Evolutionary conservation across 2,797 vertebrate genomes (phyloP), one percentile per base, ranked within the genome.

Genomic region (Phoebastria nigripes): DNA sequence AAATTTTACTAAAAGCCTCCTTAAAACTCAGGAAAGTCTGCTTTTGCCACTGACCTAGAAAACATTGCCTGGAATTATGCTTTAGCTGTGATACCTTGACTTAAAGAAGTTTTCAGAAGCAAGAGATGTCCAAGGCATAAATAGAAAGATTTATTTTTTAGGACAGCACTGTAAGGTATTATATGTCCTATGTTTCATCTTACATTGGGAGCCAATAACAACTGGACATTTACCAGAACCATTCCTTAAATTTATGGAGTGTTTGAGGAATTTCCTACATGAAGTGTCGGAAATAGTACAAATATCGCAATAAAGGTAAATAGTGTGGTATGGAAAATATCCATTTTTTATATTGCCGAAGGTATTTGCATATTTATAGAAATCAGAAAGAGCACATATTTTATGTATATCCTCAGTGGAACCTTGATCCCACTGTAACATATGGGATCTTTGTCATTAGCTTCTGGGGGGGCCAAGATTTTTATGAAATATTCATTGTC

Each of bases 251-350:
- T 93, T 89, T 96, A 94, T 83, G 85, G 28, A 86, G 58, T 58
- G 58, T 72, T 90, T 90, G 76, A 93, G 69, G 69, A 83, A 90
- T 93, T 88, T 94, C 26, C 49, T 88, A 73, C 44, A 46, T 9
- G 11, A 70, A 94, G 62, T 82, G 62, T 88, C 19, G 2, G 49
- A 86, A 92, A 89, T 56, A 79, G 54, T 66, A 70, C 71, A 94
- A 93, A 92, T 91, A 93, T 65, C 3, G 11, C 28, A 93, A 82
- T 66, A 91, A 92, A 73, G 31, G 77, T 94, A 95, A 95, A 91
- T 69, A 90, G 42, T 20, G 12, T 46, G 37, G 87, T 61, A 77
- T 39, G 54, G n/a, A 80, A 93, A 92, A 90, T 42, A 91, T 69
- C n/a, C 6, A 17, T 56, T 92, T 89, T 91, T 89, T 69, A 67